These are phyloP conservation scores for Brenthis hecate DNA, from an alignment of 2,888 invertebrate genomes.

Conservation along the genomic window DNA sequence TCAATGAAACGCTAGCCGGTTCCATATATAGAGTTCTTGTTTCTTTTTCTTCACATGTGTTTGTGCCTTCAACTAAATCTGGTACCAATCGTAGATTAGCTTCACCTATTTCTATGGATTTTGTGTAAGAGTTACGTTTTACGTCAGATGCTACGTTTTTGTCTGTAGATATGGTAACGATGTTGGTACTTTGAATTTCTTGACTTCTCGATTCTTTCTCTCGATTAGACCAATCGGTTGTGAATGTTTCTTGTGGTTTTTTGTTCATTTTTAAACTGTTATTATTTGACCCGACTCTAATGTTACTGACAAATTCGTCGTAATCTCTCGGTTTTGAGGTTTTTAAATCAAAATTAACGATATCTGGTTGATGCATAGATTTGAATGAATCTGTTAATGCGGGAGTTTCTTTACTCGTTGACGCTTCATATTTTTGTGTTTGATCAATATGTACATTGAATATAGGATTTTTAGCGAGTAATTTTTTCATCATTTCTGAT, in stretches of 20 bases:
- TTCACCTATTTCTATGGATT: slow-evolving; percentile 78
- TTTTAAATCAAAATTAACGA: slow-evolving; percentile 77
- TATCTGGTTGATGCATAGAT: slow-evolving; percentile 77
- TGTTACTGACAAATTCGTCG: slow-evolving; percentile 77
- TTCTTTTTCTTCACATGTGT: slow-evolving; percentile 65
- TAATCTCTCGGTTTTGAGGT: slow-evolving; percentile 61
- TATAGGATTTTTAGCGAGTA: slow-evolving; percentile 78
- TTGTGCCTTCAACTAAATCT: slow-evolving; percentile 73
- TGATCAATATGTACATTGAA: slow-evolving; percentile 74
- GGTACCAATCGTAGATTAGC: slow-evolving; percentile 65
- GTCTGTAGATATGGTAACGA: slow-evolving; percentile 74
- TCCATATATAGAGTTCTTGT: slow-evolving; percentile 73
- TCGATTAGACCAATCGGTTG: slow-evolving; percentile 64
- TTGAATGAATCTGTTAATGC: slow-evolving; percentile 70
- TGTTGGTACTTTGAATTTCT: slow-evolving; percentile 57
- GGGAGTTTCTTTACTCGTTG: slow-evolving; percentile 59
- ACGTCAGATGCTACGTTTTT: slow-evolving; percentile 62
- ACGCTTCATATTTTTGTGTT: slow-evolving; percentile 59
- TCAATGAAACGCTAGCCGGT: slow-evolving; percentile 70
- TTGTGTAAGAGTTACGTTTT: slow-evolving; percentile 70
- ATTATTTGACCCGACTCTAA: slow-evolving; percentile 74
- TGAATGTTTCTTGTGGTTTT: slow-evolving; percentile 57
- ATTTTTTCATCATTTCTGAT: slow-evolving; percentile 83
- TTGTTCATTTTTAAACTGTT: slow-evolving; percentile 69
- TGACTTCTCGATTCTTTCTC: slow-evolving; percentile 45